Percentiles rank a stretch among this genome's conserved stretches.
These are phyloP conservation scores for Orthosia gracilis DNA, from an alignment of 2,888 invertebrate species.

Conservation along the genomic window DNA sequence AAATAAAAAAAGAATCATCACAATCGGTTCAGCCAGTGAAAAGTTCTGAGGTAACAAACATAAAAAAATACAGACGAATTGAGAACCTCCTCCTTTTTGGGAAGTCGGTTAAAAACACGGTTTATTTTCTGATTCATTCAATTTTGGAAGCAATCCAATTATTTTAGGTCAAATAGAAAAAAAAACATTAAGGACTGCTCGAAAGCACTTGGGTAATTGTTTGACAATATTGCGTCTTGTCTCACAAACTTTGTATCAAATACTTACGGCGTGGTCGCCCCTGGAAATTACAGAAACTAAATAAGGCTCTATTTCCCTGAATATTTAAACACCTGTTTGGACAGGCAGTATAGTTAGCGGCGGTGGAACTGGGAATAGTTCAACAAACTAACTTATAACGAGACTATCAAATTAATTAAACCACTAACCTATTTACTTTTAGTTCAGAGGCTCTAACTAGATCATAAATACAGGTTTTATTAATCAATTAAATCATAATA, in stretches of 20 bases:
- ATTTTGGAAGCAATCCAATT: neutral
- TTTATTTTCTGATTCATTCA: neutral
- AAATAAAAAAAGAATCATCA: no score
- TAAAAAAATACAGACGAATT: no score
- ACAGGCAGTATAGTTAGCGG: slow-evolving; percentile 26
- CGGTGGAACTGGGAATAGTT: slow-evolving; percentile 7
- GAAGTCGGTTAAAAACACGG: no score
- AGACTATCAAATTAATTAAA: slow-evolving; percentile 31
- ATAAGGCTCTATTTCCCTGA: slow-evolving; percentile 7
- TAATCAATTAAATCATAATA: slow-evolving; percentile 19
- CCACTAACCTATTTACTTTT: slow-evolving; percentile 32
- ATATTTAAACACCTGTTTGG: slow-evolving; percentile 19
- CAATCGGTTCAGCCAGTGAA: no score
- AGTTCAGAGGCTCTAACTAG: slow-evolving; percentile 11
- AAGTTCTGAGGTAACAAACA: no score
- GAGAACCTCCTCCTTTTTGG: no score
- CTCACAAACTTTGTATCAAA: slow-evolving; percentile 12
- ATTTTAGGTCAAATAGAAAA: neutral
- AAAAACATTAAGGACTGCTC: neutral
- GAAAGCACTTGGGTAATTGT: neutral
- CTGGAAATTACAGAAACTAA: slow-evolving; percentile 9
- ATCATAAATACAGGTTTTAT: slow-evolving; percentile 17
- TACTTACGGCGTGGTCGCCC: neutral
- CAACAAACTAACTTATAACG: slow-evolving; percentile 38
- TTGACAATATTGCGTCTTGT: neutral